Evolutionary conservation across 2,797 vertebrate species (phyloP).

Genomic region (Podarcis siculus): DNA sequence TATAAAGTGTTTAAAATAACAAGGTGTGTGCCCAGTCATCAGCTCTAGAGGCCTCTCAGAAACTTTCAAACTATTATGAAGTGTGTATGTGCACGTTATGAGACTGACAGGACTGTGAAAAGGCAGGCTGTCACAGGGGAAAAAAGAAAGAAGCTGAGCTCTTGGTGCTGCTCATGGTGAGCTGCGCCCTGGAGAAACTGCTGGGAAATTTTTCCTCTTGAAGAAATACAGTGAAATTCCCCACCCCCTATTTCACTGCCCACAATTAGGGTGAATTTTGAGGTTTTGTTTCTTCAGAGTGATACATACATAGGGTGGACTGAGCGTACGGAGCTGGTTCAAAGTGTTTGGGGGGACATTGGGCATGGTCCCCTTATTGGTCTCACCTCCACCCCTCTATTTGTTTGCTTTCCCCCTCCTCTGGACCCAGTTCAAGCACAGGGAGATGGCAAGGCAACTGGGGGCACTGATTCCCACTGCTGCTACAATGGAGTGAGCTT

Average conservation of each 20-base stretch:
- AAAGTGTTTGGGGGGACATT: neutral
- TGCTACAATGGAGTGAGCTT: neutral
- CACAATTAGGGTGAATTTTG: no score
- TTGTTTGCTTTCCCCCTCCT: neutral
- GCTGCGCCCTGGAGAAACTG: no score
- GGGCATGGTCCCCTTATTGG: neutral
- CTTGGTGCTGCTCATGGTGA: no score
- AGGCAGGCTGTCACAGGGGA: no score
- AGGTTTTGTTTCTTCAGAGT: neutral
- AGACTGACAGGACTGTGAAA: no score
- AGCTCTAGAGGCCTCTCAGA: neutral
- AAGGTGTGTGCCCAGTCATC: neutral
- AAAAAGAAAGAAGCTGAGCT: no score
- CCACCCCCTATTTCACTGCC: no score
- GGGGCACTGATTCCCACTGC: neutral
- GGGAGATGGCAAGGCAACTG: no score
- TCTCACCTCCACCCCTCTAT: neutral
- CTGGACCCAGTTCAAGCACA: neutral
- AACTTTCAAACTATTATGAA: neutral
- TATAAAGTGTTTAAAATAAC: neutral
- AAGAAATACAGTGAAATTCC: no score
- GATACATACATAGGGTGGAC: neutral
- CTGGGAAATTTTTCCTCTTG: no score
- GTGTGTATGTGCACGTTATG: no score
- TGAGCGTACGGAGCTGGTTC: neutral